These are phyloP conservation scores for Sterrhoptilus dennistouni DNA, from an alignment of 2,113 vertebrate genomes.

Conservation along the genomic window DNA sequence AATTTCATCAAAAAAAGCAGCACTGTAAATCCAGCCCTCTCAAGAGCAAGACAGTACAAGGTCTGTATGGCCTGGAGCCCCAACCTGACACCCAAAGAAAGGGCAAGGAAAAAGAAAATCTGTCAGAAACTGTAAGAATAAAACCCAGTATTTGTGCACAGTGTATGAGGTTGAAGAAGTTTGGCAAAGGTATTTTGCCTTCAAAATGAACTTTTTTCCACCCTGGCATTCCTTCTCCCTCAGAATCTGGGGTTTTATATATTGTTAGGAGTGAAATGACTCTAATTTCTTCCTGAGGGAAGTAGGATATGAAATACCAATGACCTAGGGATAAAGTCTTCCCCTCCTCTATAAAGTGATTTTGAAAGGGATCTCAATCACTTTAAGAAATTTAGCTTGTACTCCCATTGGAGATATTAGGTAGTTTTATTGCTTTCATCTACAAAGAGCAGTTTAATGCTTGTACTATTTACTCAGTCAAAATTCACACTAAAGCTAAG, in stretches of 20 bases:
- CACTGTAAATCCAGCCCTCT: neutral
- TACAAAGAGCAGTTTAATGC: neutral
- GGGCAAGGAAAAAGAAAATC: neutral
- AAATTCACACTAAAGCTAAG: neutral
- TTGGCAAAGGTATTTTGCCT: neutral
- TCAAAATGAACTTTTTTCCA: neutral
- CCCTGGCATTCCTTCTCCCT: neutral
- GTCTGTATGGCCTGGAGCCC: neutral
- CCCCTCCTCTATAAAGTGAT: neutral
- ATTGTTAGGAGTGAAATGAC: neutral
- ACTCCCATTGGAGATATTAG: neutral
- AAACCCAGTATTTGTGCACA: neutral
- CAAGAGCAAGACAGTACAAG: neutral
- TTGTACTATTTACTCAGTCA: neutral
- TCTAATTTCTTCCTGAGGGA: neutral
- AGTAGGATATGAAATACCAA: neutral
- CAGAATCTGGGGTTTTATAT: neutral
- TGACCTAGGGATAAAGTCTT: neutral
- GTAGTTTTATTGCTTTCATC: neutral
- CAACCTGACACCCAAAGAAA: neutral
- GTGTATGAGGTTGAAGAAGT: neutral
- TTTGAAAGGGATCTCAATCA: neutral
- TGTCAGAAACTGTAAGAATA: neutral
- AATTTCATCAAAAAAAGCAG: neutral
- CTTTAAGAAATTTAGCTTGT: neutral